A percentile compares a stretch with the other conserved stretches of the same genome.
These are phyloP conservation scores for Dromococcyx pavoninus DNA, from an alignment of 2,797 vertebrate species.

Conservation along the genomic window DNA sequence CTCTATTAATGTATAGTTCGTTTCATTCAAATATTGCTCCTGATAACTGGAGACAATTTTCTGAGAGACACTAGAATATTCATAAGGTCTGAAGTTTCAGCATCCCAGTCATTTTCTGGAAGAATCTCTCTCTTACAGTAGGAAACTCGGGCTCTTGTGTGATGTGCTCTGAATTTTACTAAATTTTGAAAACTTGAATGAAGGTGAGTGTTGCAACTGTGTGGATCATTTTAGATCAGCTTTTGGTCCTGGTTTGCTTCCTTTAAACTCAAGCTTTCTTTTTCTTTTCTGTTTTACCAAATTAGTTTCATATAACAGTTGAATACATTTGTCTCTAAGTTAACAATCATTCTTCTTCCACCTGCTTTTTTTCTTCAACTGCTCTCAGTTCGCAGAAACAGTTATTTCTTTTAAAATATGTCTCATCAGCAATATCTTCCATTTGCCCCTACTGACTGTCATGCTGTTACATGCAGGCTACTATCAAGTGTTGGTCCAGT, in stretches of 20 bases:
- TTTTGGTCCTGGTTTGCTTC: not conserved
- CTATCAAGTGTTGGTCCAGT: not conserved
- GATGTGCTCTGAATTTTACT: not conserved
- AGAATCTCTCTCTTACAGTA: not conserved
- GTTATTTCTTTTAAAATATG: not conserved
- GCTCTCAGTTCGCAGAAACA: not conserved
- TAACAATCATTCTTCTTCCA: not conserved
- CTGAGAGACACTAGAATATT: not conserved
- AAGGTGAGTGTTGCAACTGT: not conserved
- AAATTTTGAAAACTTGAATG: not conserved
- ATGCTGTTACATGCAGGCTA: not conserved
- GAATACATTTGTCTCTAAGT: not conserved
- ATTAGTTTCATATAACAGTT: not conserved
- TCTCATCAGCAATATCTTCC: not conserved
- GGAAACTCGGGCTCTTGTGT: not conserved
- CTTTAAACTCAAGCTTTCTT: not conserved
- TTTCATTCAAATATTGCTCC: not conserved
- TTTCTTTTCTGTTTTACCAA: not conserved
- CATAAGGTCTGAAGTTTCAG: not conserved
- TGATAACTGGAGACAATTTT: not conserved
- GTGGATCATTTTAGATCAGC: not conserved
- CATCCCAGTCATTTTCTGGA: not conserved
- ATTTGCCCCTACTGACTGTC: not conserved
- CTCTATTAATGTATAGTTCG: not conserved
- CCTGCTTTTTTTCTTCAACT: not conserved